These are phyloP conservation scores for Cremastobaeus sp. DNA, from an alignment of 2,888 invertebrate species.

Conservation along the genomic window DNA sequence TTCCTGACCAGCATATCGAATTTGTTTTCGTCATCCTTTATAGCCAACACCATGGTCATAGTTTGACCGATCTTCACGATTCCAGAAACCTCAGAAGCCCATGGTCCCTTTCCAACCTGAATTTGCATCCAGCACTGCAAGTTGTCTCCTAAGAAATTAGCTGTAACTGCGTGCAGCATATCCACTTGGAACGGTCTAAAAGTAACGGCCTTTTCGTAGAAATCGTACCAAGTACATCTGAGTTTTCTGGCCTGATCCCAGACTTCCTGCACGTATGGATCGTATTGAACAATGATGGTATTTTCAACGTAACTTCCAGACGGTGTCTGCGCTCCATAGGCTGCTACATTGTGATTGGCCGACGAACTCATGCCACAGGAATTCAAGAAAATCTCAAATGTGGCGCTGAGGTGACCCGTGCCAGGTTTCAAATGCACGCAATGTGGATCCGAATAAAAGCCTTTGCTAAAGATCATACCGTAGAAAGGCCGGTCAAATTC, in stretches of 20 bases:
- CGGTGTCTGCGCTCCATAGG: conserved; percentile 91
- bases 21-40: conserved; percentile 97
- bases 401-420: conserved; percentile 93
- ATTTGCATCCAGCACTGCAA: conserved; percentile 99
- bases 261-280: conserved; percentile 95
- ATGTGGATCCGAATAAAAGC: conserved; percentile 93
- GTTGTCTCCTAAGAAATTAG: conserved; percentile 96
- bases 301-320: conserved; percentile 96
- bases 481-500: conserved; percentile 97
- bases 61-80: conserved; percentile 97
- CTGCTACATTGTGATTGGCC: conserved; percentile 91
- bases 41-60: conserved; percentile 97
- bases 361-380: conserved; percentile 96
- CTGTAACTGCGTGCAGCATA: conserved; percentile 96
- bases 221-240: conserved; percentile 96
- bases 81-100: conserved; percentile 97
- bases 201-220: conserved; percentile 96
- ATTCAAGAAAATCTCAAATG: conserved; percentile 95
- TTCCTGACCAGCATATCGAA: conserved; percentile 97
- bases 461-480: conserved; percentile 97
- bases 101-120: conserved; percentile 96
- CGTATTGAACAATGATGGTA: conserved; percentile 96
- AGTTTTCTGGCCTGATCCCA: conserved; percentile 97
- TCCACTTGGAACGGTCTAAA: conserved; percentile 97
- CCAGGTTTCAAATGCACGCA: conserved; percentile 95